Evolutionary conservation across 2,797 vertebrate genomes (phyloP).

Genomic region (Rhinella marina): DNA sequence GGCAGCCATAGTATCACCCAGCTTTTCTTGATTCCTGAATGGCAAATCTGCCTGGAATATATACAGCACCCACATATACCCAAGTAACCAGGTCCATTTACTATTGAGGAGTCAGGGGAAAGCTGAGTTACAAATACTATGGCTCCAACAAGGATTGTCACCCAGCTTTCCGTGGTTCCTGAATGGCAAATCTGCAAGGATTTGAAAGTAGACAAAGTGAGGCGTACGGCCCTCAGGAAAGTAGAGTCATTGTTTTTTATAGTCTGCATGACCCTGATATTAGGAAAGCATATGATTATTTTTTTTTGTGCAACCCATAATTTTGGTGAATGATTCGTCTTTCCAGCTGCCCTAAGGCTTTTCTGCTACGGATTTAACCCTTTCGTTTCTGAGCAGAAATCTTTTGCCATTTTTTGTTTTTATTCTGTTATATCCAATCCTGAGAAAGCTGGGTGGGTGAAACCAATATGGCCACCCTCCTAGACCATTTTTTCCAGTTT

Average conservation of each 20-base stretch:
- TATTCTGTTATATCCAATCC: not conserved
- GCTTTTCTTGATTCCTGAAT: not conserved
- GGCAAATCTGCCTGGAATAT: not conserved
- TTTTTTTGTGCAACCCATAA: constrained; percentile 36
- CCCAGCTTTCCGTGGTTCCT: not conserved
- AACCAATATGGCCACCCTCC: not conserved
- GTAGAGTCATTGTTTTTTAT: constrained; percentile 8
- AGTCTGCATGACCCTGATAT: constrained; percentile 30
- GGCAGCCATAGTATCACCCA: not conserved
- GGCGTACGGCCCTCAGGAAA: not conserved
- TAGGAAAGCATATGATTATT: constrained; percentile 33
- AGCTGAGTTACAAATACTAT: not conserved
- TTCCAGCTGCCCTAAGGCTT: constrained; percentile 7
- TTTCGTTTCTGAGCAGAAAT: not conserved
- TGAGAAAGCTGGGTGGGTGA: not conserved
- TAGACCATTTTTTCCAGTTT: not conserved
- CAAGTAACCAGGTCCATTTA: not conserved
- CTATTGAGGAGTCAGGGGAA: not conserved
- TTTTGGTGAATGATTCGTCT: constrained; percentile 40
- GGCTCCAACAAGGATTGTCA: not conserved
- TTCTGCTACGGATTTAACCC: constrained; percentile 26
- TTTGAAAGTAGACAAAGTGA: too few species aligned
- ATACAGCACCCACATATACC: not conserved
- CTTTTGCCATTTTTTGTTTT: not conserved
- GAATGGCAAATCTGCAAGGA: not conserved